A percentile compares a stretch with the other conserved stretches of the same genome.
Evolutionary conservation across 2,113 vertebrate species (phyloP).

Genomic region (Rattus norvegicus): DNA sequence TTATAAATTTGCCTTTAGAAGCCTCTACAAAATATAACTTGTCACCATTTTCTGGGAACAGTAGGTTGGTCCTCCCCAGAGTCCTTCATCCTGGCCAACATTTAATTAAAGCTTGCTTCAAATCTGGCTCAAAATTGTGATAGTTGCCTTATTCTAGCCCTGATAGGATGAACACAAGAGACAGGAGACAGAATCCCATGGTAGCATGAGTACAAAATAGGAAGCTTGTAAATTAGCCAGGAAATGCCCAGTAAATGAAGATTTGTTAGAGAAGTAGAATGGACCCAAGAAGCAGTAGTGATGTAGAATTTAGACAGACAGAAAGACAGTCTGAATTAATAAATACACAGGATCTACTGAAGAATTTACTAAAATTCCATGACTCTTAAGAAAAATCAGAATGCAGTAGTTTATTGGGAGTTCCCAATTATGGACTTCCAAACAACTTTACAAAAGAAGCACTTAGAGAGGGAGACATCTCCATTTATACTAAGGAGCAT

Average conservation of each 20-base stretch:
- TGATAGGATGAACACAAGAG: neutral
- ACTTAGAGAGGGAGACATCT: neutral
- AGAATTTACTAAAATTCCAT: neutral
- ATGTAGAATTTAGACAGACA: neutral
- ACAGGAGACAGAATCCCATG: neutral
- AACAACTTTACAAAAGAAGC: neutral
- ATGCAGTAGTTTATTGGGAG: neutral
- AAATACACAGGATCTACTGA: neutral
- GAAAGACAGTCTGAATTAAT: neutral
- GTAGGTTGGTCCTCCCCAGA: neutral
- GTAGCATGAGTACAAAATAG: neutral
- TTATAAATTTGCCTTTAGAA: neutral
- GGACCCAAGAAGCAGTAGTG: neutral
- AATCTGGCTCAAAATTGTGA: neutral
- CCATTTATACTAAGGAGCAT: neutral
- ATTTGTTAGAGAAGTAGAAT: constrained; percentile 1
- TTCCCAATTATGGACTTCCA: neutral
- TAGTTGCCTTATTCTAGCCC: neutral
- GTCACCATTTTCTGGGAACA: neutral
- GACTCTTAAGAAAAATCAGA: constrained; percentile 1
- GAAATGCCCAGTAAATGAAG: constrained; percentile 30
- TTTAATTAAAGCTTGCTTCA: neutral
- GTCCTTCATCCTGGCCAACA: neutral
- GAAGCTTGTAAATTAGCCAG: neutral
- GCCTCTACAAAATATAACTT: neutral